Base-by-base conservation (phyloP, 2,113 vertebrate species). In the Ramphastos sulfuratus region DNA sequence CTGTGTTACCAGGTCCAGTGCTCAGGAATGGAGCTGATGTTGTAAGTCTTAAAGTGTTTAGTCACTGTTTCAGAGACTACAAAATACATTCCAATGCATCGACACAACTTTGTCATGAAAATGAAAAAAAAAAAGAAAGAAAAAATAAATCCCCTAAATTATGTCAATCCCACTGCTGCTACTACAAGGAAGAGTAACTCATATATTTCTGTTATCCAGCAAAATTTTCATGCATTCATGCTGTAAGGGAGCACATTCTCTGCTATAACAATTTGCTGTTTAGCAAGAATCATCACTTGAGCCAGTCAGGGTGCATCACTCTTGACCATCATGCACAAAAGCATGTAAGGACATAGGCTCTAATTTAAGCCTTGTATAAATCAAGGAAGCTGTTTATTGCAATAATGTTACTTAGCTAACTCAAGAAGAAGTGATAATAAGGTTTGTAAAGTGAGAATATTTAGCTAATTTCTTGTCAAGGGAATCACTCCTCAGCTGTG, bases 261-360 rank as follows among this genome's bases (percentile, higher is more conserved):
- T 79, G 10, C 21, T 72, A 6, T 82, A 56, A 37, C 1, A 67
- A 11, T 0, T 9, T 11, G 10, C 4, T 78, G 5, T 56, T 79
- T 30, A 46, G 37, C 30, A 86, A 6, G 9, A 50, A 16, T 12
- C 59, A 11, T 12, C 61, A 23, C 16, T 9, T 52, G 25, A 72
- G 2, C 6, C 17, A 16, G 33, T 64, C 33, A 72, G 39, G 25
- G 21, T 8, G 8, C 17, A 28, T 18, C 21, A 14, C 4, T 28
- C 7, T 2, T 1, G 7, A 46, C 7, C 1, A 0, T 56, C 24
- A 1, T 18, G 9, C 1, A 6, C 13, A 89, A 50, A 64, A 19
- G 4, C 9, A 66, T 24, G 28, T 5, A 19, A 7, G 14, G 15
- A 42, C 2, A 19, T 2, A 20, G 9, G 2, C 7, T 74, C 73